These are phyloP conservation scores for Syrmaticus mikado DNA, from an alignment of 2,113 vertebrate species.

Conservation along the genomic window DNA sequence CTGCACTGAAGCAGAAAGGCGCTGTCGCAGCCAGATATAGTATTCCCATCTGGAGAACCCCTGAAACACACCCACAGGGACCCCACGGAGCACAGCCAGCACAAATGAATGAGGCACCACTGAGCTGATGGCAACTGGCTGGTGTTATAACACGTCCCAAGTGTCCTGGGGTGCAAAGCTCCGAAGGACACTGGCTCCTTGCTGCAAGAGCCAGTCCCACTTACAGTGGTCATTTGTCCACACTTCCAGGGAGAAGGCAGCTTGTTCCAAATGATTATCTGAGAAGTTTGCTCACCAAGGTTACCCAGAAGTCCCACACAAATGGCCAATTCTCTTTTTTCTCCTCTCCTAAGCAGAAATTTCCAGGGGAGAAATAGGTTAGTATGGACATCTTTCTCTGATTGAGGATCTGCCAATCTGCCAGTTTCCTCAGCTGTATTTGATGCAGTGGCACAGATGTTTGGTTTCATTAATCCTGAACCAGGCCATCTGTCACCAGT, in stretches of 20 bases:
- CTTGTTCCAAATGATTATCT: neutral
- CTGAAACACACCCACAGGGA: neutral
- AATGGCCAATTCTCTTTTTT: neutral
- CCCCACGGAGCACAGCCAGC: neutral
- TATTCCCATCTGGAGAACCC: neutral
- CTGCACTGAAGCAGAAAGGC: neutral
- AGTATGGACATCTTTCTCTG: neutral
- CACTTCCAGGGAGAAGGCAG: neutral
- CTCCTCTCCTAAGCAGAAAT: rapidly evolving
- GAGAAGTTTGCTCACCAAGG: neutral
- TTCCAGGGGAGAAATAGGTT: neutral
- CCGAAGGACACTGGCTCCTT: neutral
- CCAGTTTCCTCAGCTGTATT: conserved; percentile 25
- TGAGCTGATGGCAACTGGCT: rapidly evolving
- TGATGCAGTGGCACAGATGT: conserved; percentile 20
- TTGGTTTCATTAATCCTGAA: conserved; percentile 40
- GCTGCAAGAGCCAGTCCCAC: neutral
- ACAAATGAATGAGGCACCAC: neutral
- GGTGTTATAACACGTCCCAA: rapidly evolving
- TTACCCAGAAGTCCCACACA: neutral
- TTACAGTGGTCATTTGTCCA: neutral
- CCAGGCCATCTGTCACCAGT: conserved; percentile 35
- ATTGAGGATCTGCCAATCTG: neutral
- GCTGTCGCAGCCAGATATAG: neutral
- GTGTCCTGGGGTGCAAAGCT: neutral